phyloP scores from a whole-genome alignment of 2,113 vertebrate genomes.

The Oncorhynchus nerka region DNA sequence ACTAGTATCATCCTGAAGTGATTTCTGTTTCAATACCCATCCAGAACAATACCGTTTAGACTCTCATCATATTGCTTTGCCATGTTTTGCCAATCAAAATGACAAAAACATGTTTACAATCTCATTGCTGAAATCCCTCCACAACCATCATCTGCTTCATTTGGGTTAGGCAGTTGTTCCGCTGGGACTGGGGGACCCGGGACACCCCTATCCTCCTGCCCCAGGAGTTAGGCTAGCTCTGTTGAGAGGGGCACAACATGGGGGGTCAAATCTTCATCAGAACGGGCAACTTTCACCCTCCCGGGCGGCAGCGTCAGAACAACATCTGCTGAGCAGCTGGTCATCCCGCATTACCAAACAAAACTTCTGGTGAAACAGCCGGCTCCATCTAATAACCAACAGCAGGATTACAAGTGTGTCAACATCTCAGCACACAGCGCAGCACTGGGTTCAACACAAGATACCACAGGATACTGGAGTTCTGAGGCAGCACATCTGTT shows the following conservation, averaged over 20 bases:
- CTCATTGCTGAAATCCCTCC: slow-evolving; percentile 52
- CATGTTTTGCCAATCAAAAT: slow-evolving; percentile 63
- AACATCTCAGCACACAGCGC: slow-evolving; percentile 33
- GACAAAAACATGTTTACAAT: slow-evolving; percentile 73
- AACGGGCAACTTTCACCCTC: slow-evolving; percentile 54
- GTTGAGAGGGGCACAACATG: slow-evolving; percentile 18
- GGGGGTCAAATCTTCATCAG: slow-evolving; percentile 19
- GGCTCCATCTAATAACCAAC: slow-evolving; percentile 63
- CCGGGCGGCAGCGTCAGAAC: slow-evolving; percentile 53
- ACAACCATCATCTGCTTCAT: slow-evolving; percentile 52
- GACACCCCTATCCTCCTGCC: slow-evolving; percentile 21
- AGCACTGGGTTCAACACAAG: neutral
- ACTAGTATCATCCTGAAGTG: too few relatives aligned
- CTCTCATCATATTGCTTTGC: slow-evolving; percentile 36
- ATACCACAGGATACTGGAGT: neutral
- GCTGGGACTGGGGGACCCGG: slow-evolving; percentile 61
- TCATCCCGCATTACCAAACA: slow-evolving; percentile 63
- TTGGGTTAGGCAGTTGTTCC: slow-evolving; percentile 61
- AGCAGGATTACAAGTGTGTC: slow-evolving; percentile 76
- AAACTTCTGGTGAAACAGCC: slow-evolving; percentile 67
- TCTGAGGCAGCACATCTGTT: neutral
- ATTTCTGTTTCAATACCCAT: neutral
- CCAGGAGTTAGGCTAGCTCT: neutral
- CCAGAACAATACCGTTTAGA: neutral
- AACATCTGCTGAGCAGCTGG: slow-evolving; percentile 80